Conservation (phyloP, 1,140 invertebrate species). For the Bicyclus anynana region DNA sequence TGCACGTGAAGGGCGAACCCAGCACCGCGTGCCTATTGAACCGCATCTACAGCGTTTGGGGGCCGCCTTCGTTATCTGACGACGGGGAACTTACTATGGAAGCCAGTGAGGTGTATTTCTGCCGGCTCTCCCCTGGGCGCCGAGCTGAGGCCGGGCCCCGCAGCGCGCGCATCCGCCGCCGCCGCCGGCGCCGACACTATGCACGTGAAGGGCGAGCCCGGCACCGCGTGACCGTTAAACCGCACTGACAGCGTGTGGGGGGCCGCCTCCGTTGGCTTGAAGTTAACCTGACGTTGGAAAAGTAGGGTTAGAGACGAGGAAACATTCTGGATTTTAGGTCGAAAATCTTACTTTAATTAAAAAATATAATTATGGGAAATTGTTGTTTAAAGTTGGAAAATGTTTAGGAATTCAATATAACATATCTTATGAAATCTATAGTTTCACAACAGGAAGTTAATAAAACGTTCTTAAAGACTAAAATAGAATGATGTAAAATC, state of each 20-base stretch:
- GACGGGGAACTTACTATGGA: constrained; percentile 56
- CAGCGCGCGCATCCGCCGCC: constrained; percentile 66
- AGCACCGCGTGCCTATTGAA: constrained; percentile 98
- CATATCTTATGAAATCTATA: no score
- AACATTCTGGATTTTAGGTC: no score
- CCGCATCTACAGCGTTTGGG: constrained; percentile 93
- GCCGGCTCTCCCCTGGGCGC: constrained; percentile 78
- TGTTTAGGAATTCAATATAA: no score
- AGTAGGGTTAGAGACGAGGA: no score
- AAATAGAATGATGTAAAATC: no score
- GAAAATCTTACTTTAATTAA: no score
- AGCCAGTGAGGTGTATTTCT: constrained; percentile 78
- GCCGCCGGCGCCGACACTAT: constrained; percentile 78
- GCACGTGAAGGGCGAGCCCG: constrained; percentile 94
- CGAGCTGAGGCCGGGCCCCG: constrained; percentile 79
- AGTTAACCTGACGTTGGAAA: constrained; percentile 97
- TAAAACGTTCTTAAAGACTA: no score
- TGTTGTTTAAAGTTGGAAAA: no score
- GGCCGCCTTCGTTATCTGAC: constrained; percentile 92
- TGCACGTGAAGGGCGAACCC: constrained; percentile 93
- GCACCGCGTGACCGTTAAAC: constrained; percentile 97
- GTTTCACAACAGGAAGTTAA: no score
- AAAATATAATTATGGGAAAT: no score
- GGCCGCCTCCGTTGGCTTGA: constrained; percentile 95
- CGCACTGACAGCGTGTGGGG: constrained; percentile 93